A percentile compares a stretch with the other conserved stretches of the same genome.
phyloP scores from a whole-genome alignment of 2,888 invertebrate species.

The Hydraecia micacea region DNA sequence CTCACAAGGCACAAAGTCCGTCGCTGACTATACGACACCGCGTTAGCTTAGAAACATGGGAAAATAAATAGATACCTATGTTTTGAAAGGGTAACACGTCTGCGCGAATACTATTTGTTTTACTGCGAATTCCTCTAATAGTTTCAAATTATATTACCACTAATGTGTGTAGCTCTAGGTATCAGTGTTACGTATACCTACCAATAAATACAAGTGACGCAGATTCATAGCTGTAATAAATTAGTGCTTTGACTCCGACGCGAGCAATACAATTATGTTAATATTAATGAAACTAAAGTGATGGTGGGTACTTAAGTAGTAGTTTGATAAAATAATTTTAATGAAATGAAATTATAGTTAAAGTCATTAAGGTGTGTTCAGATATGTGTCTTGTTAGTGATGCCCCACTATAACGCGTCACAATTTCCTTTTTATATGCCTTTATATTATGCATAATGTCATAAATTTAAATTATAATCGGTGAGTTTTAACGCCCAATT shows the following conservation, averaged over 20 bases:
- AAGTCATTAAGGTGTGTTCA: conserved; percentile 72
- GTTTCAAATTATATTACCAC: conserved; percentile 78
- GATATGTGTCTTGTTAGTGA: conserved; percentile 81
- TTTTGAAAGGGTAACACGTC: conserved; percentile 84
- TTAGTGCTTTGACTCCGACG: conserved; percentile 51
- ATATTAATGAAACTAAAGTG: conserved; percentile 69
- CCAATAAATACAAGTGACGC: conserved; percentile 27
- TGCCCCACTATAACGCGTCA: conserved; percentile 78
- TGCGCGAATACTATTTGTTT: conserved; percentile 89
- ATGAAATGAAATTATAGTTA: conserved; percentile 73
- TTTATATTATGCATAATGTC: conserved; percentile 83
- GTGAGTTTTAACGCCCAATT: conserved; percentile 88
- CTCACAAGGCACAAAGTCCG: conserved; percentile 68
- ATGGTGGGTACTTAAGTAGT: conserved; percentile 67
- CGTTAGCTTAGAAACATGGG: conserved; percentile 84
- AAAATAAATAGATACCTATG: conserved; percentile 82
- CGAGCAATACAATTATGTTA: conserved; percentile 65
- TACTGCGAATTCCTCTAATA: conserved; percentile 80
- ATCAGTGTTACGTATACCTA: conserved; percentile 8
- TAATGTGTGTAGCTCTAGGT: conserved; percentile 56
- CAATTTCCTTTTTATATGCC: conserved; percentile 80
- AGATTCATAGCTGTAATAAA: conserved; percentile 49
- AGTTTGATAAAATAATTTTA: conserved; percentile 68
- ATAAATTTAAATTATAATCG: conserved; percentile 88
- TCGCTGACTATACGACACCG: conserved; percentile 50